Base-by-base conservation (phyloP, 1,140 invertebrate species). In the Eulimnadia texana region DNA sequence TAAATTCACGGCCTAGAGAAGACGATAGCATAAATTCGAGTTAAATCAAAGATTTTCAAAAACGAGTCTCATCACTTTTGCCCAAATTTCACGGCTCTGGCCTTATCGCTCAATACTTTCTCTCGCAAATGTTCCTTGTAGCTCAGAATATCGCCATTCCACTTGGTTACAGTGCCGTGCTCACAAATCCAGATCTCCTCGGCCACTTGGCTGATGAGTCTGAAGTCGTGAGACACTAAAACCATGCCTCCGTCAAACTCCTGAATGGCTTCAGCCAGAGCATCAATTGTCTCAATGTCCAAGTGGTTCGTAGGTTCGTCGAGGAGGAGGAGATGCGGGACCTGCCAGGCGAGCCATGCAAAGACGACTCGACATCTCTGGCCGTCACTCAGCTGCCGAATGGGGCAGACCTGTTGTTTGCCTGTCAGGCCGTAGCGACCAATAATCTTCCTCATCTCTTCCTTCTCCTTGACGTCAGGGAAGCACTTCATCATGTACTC, bases 121-220 rank as follows among this genome's bases (percentile, higher is more conserved):
- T 78, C 80, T 66, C 91, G 91, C 27, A 99, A 79, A 72, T 93
- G 86, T 67, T 96, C 86, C 75, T 99, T 99, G 78, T 98, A 99
- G 52, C 85, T 82, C 66, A 93, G 80, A 76, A 99, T 99, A 66
- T 88, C 89, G 24, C 93, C 91, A 64, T 91, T 80, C 93, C 96
- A 99, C 75, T 98, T 98, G 2, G 92, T 98, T 13, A 96, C 85
- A 9, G 85, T 88, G 67, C 87, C 86, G 67, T 99, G 91, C 71
- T 98, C 94, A 74, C 97, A 99, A 19, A 99, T 85, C 95, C 95
- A 99, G 73, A 99, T 98, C 75, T 97, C 93, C 76, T 98, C 85
- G 20, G 95, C 95, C 24, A 99, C 93, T 81, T 99, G 96, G 78
- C 88, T 94, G 65, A 99, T 99, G 20, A 99, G 83, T 74, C 96